phyloP scores from a whole-genome alignment of 2,797 vertebrate genomes.

The Limosa lapponica region DNA sequence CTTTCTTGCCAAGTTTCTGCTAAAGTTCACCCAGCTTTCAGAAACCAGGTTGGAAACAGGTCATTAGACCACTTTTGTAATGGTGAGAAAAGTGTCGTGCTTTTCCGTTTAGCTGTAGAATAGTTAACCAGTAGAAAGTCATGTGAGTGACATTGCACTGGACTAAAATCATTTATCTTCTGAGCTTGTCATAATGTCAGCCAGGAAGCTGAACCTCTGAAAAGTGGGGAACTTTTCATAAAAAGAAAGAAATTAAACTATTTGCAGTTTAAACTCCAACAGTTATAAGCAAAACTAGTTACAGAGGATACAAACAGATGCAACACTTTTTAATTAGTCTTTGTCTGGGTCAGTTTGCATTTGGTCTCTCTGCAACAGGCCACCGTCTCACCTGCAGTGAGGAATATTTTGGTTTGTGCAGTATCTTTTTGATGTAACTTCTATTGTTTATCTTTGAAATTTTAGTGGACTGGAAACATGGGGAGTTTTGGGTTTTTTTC shows the following conservation, averaged over 20 bases:
- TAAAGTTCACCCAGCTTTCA: not conserved
- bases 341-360: not conserved
- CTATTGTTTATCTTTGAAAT: not conserved
- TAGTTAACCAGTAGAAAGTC: not conserved
- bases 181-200: not conserved
- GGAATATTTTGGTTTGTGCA: not conserved
- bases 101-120: not conserved
- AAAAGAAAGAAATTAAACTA: not conserved
- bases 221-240: not conserved
- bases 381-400: not conserved
- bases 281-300: not conserved
- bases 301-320: not conserved
- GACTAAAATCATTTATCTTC: not conserved
- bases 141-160: not conserved
- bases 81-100: fast-evolving
- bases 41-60: not conserved
- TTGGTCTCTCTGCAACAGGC: not conserved
- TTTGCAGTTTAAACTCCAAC: not conserved
- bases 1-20: not conserved
- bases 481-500: not conserved
- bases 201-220: not conserved
- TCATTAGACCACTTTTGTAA: not conserved
- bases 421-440: not conserved
- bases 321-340: not conserved
- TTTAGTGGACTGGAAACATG: not conserved